Conservation (phyloP, 2,113 vertebrate species). For the Neogale vison region DNA sequence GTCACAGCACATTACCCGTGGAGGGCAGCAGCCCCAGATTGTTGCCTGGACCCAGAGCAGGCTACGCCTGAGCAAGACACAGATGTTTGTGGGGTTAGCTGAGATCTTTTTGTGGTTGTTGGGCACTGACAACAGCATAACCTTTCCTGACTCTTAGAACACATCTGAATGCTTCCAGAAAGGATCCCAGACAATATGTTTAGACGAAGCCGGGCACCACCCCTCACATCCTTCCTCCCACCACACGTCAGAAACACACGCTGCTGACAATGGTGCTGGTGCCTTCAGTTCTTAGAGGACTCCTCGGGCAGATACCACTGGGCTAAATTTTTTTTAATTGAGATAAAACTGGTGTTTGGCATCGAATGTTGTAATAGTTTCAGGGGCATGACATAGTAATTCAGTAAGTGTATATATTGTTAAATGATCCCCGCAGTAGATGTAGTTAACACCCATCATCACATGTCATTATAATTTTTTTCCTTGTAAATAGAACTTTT, state of each 20-base stretch:
- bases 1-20: fast-evolving
- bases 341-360: neutral
- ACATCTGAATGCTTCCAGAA: neutral
- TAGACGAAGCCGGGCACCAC: too few species aligned
- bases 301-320: fast-evolving
- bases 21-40: neutral
- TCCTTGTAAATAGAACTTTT: neutral
- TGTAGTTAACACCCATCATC: neutral
- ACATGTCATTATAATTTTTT: neutral
- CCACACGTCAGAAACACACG: neutral
- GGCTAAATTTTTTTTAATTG: neutral
- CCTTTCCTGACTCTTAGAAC: neutral
- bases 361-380: neutral
- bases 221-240: neutral
- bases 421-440: neutral
- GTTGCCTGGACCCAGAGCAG: neutral
- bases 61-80: neutral
- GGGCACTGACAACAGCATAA: neutral
- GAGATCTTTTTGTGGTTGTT: neutral
- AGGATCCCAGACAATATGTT: neutral
- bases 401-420: neutral
- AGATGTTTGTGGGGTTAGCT: neutral
- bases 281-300: neutral
- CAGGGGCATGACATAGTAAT: neutral
- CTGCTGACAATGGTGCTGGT: too few species aligned